Percentiles rank a stretch among this genome's conserved stretches.
phyloP scores from a whole-genome alignment of 1,140 invertebrate genomes.

The Drosophila sturtevanti region DNA sequence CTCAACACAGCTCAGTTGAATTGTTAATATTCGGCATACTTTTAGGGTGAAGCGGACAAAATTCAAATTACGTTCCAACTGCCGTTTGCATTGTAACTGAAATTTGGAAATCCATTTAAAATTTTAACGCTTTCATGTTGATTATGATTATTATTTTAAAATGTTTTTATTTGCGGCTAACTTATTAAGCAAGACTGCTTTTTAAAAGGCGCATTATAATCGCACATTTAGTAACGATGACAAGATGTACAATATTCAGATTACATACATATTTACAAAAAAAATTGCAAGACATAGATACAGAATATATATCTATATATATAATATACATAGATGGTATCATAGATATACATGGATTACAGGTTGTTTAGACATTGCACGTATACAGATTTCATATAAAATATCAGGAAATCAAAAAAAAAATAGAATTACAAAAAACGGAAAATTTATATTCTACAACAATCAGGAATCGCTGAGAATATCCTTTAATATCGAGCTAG shows the following conservation, averaged over 20 bases:
- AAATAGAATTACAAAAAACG: not conserved
- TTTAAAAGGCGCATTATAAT: slow-evolving; percentile 3
- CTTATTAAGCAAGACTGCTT: slow-evolving; percentile 15
- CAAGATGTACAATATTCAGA: not conserved
- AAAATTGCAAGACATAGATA: not conserved
- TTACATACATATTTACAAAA: slow-evolving; percentile 15
- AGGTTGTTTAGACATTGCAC: slow-evolving; percentile 8
- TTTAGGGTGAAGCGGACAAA: no score
- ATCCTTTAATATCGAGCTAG: slow-evolving; percentile 88
- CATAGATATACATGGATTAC: not conserved
- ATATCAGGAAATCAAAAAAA: not conserved
- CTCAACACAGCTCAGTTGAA: no score
- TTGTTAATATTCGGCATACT: no score
- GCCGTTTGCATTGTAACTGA: no score
- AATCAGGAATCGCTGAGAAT: slow-evolving; percentile 87
- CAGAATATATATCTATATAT: not conserved
- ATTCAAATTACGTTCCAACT: no score
- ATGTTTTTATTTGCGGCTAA: slow-evolving; percentile 4
- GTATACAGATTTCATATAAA: slow-evolving; percentile 2
- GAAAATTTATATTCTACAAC: slow-evolving; percentile 53
- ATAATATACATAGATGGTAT: slow-evolving; percentile 2
- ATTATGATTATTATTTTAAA: not conserved
- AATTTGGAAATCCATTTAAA: not conserved
- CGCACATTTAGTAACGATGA: not conserved
- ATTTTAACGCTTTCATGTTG: not conserved